Base-by-base conservation (phyloP, 2,888 invertebrate species). In the Trichogramma dendrolimi region DNA sequence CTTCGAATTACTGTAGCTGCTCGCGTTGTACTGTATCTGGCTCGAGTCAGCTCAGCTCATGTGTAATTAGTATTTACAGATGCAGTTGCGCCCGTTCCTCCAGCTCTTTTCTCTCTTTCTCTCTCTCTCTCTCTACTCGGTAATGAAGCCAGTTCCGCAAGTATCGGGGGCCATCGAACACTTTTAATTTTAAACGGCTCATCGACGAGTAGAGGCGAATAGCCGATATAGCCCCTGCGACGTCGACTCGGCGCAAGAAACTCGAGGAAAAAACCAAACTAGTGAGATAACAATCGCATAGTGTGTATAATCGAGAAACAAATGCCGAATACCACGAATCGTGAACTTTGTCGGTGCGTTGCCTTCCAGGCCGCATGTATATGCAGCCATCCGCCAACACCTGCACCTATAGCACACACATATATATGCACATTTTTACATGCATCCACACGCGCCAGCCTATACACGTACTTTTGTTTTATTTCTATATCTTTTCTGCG, bases 81-180 rank as follows among this genome's bases (percentile, higher is more conserved):
- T 73, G 73, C 75, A 74, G 71, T 72, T 72, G 73, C 73, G 69
- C 71, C 70, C 65, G 42, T 54, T 62, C 79, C 81, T 63, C 81
- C 68, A 75, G 80, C 48, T 73, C 77, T 64, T 75, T 77, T 58
- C 79, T 80, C 55, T 80, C 81, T 53, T 81, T 81, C 73, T 80
- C 42, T 47, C 39, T 14, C 11, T 14, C 54, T 53, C 48, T 50
- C 41, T 57, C 27, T 44, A 38, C 27, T 27, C 27, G 27, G 27
- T 27, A 27, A 27, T 27, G 27, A 27, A 27, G 27, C 27, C 27
- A 27, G 27, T 27, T 27, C 27, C 27, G 27, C 27, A 27, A 27
- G 27, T 27, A 27, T 27, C 27, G 27, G 27, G 27, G 27, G 27
- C 27, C 27, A 27, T 27, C 27, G 27, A 27, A 27, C 27, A 27